These are phyloP conservation scores for Augochlora pura DNA, from an alignment of 1,140 invertebrate species.

Conservation along the genomic window DNA sequence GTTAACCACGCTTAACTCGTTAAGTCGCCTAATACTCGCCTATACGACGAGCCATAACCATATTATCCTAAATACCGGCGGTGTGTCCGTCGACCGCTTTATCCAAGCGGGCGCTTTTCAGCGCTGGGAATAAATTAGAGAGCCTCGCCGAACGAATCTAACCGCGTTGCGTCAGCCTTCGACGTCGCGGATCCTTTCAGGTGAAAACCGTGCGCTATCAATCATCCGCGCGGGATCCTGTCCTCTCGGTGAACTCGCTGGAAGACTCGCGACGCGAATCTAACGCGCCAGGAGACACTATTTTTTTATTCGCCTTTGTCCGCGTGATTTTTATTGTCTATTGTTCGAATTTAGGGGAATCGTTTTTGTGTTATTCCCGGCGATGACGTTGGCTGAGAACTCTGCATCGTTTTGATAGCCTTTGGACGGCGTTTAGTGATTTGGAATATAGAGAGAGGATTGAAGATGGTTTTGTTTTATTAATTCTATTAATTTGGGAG, in stretches of 20 bases:
- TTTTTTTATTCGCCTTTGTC: too few relatives aligned
- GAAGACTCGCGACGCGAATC: background rate
- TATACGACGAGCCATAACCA: constrained; percentile 13
- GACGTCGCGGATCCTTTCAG: background rate
- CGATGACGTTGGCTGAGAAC: too few relatives aligned
- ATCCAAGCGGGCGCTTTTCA: background rate
- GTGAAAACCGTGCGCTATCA: background rate
- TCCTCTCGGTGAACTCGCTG: too few relatives aligned
- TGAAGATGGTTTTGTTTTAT: too few relatives aligned
- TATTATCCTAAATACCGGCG: constrained; percentile 54
- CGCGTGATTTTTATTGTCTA: too few relatives aligned
- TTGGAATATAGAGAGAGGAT: too few relatives aligned
- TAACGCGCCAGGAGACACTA: too few relatives aligned
- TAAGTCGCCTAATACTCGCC: constrained; percentile 59
- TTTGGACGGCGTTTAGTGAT: too few relatives aligned
- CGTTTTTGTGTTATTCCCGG: too few relatives aligned
- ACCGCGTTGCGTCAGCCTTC: background rate
- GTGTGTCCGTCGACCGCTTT: background rate
- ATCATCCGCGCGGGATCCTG: background rate
- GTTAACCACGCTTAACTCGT: constrained; percentile 70
- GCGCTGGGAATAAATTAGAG: background rate
- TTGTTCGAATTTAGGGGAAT: too few relatives aligned
- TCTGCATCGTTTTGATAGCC: too few relatives aligned
- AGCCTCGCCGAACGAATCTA: background rate
- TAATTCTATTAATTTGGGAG: too few relatives aligned